phyloP scores from a whole-genome alignment of 2,888 invertebrate species.

The Eristalis pertinax region DNA sequence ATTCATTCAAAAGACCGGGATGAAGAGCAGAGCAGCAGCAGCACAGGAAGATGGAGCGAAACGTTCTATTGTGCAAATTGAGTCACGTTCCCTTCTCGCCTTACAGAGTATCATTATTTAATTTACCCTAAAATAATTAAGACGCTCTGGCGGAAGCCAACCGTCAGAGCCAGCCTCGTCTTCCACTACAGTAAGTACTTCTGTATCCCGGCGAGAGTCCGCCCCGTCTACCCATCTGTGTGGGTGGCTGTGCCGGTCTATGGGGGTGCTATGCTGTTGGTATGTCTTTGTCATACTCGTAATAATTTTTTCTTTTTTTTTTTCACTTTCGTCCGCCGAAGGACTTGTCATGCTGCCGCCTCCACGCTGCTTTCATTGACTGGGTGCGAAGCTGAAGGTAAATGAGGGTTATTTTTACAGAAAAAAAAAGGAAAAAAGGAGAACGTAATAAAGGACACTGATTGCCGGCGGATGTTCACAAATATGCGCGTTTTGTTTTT shows the following conservation, averaged over 20 bases:
- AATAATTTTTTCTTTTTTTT: slow-evolving; percentile 50
- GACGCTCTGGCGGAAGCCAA: slow-evolving; percentile 64
- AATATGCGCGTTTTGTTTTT: slow-evolving; percentile 43
- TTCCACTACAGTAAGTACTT: slow-evolving; percentile 30
- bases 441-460: slow-evolving; percentile 53
- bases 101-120: slow-evolving; percentile 81
- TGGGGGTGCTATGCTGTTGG: slow-evolving; percentile 2
- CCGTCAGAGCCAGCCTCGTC: slow-evolving; percentile 55
- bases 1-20: not conserved
- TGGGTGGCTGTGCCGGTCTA: slow-evolving; percentile 8
- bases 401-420: slow-evolving; percentile 39
- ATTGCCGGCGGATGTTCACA: slow-evolving; percentile 64
- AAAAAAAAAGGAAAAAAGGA: not conserved
- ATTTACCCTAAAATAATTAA: slow-evolving; percentile 82
- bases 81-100: slow-evolving; percentile 73
- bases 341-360: slow-evolving; percentile 22
- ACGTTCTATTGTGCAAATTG: slow-evolving; percentile 69
- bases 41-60: slow-evolving; percentile 21
- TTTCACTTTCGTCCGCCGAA: slow-evolving; percentile 56
- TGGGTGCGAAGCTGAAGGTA: not conserved
- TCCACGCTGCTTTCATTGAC: not conserved
- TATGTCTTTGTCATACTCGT: slow-evolving; percentile 41
- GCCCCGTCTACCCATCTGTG: slow-evolving; percentile 1
- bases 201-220: slow-evolving; percentile 30
- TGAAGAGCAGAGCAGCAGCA: not conserved